phyloP scores from a whole-genome alignment of 2,113 vertebrate genomes.

The Pseudopodoces humilis region DNA sequence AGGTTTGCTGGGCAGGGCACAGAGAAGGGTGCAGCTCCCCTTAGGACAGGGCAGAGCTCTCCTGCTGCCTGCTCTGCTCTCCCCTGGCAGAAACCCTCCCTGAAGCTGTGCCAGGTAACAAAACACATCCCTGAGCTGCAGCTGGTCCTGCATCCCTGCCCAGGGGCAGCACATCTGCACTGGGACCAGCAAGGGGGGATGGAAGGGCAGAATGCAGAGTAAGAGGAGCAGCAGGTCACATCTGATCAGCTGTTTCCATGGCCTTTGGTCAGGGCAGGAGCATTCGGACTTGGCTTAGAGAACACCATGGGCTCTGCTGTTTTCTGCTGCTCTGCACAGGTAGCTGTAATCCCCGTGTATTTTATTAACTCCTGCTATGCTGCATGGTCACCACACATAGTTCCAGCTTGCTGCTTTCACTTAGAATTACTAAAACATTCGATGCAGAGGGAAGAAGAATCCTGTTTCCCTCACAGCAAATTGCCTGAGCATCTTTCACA shows the following conservation, averaged over 20 bases:
- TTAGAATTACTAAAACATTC: neutral
- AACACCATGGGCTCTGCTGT: rapidly evolving
- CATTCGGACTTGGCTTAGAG: neutral
- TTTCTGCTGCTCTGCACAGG: neutral
- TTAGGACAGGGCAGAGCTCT: neutral
- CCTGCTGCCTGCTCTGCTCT: neutral
- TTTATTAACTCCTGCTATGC: neutral
- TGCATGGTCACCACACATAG: neutral
- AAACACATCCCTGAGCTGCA: rapidly evolving
- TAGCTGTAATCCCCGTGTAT: neutral
- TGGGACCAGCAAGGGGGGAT: neutral
- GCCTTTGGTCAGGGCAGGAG: neutral
- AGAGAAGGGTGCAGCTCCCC: neutral
- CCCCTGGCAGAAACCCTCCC: rapidly evolving
- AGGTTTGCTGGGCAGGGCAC: neutral
- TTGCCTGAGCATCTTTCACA: neutral
- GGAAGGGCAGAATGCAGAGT: neutral
- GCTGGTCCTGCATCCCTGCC: neutral
- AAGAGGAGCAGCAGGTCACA: neutral
- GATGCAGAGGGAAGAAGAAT: neutral
- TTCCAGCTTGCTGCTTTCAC: neutral
- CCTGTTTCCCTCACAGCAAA: neutral
- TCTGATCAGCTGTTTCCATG: neutral
- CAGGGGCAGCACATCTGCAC: neutral
- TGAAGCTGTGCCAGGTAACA: neutral